These are phyloP conservation scores for Rhodinocichla rosea DNA, from an alignment of 2,113 vertebrate genomes.

Conservation along the genomic window DNA sequence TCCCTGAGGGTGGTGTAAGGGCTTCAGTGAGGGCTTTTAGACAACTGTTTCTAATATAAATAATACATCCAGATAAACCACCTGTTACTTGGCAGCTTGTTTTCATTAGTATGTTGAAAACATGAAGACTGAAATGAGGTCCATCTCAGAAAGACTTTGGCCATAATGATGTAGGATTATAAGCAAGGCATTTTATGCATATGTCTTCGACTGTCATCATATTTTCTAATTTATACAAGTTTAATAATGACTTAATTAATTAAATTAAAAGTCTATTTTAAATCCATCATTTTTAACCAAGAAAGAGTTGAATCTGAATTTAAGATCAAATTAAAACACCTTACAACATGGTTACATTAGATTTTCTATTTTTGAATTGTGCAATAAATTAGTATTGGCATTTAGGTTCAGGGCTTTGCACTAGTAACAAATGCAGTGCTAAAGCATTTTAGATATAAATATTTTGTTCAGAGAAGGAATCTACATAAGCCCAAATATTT, in stretches of 20 bases:
- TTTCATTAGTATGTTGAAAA: background rate
- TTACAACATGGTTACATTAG: background rate
- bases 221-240: background rate
- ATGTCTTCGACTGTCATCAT: background rate
- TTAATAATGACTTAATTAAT: background rate
- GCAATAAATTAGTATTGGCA: background rate
- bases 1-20: background rate
- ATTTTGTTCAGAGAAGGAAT: background rate
- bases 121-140: background rate
- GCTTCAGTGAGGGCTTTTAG: background rate
- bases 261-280: background rate
- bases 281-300: background rate
- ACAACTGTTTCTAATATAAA: background rate
- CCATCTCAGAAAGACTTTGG: background rate
- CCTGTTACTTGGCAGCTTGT: background rate
- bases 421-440: background rate
- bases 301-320: background rate
- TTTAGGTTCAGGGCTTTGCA: background rate
- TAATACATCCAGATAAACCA: background rate
- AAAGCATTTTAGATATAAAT: background rate
- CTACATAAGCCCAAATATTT: background rate
- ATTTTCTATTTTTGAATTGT: background rate
- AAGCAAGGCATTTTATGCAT: background rate
- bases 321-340: background rate
- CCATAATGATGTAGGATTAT: background rate